Base-by-base conservation (phyloP, 1,140 invertebrate genomes). In the Planococcus citri region DNA sequence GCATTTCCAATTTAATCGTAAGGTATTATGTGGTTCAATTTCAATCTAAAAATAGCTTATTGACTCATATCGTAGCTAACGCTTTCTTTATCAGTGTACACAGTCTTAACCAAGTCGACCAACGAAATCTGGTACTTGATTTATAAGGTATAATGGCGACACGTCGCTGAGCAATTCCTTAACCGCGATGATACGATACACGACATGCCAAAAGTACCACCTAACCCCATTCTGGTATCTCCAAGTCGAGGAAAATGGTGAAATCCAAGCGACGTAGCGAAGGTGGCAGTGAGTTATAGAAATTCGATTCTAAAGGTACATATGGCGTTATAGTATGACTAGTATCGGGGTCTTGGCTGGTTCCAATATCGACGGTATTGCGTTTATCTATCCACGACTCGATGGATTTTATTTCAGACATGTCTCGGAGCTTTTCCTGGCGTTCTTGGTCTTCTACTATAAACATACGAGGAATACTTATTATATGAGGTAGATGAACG, bases 161-260 rank as follows among this genome's bases (percentile, higher is more conserved):
- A n/a, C n/a, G n/a, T n/a, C n/a, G n/a, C n/a, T n/a, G n/a, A n/a
- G n/a, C n/a, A n/a, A n/a, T n/a, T n/a, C n/a, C n/a, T n/a, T n/a
- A n/a, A n/a, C n/a, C n/a, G n/a, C n/a, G n/a, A n/a, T n/a, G n/a
- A n/a, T n/a, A n/a, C n/a, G n/a, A n/a, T n/a, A n/a, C n/a, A n/a
- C n/a, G n/a, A n/a, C n/a, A n/a, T n/a, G n/a, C n/a, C n/a, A n/a
- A n/a, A n/a, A n/a, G n/a, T n/a, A n/a, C n/a, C n/a, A n/a, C n/a
- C n/a, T 27, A 64, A 25, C 60, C 60, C 60, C 60, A 64, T 64
- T 64, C 60, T 64, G 60, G 25, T 24, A 64, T 64, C 17, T 64
- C 14, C 8, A 21, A 2, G 24, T 64, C 60, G 22, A 25, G 10
- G 9, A 64, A 25, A 2, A 9, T 64, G 2, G 22, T 64, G 22